A percentile compares a stretch with the other conserved stretches of the same genome.
Conservation (phyloP, 53 echinoderm and acorn worm species). For the Echinometra lucunter region DNA sequence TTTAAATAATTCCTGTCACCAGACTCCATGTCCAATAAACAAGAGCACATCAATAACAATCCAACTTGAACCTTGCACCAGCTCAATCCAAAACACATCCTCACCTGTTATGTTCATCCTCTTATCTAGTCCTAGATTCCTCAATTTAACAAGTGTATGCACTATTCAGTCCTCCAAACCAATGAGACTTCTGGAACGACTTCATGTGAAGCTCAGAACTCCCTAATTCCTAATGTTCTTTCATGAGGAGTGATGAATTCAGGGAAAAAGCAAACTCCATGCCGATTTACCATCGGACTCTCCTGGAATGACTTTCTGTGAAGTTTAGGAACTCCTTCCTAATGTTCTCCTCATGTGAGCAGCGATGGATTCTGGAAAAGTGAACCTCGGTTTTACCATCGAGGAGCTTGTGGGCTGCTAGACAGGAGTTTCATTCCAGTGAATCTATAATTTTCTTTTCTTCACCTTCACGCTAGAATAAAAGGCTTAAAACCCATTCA, state of each 20-base stretch:
- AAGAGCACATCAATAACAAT: constrained; percentile 4
- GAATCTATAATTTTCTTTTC: constrained; percentile 12
- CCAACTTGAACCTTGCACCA: background rate
- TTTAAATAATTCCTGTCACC: too few relatives aligned
- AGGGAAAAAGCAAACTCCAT: background rate
- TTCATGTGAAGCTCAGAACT: background rate
- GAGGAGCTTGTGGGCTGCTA: background rate
- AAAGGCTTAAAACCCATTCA: constrained; percentile 6
- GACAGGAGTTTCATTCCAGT: background rate
- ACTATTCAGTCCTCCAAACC: background rate
- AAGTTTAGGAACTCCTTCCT: background rate
- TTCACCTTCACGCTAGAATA: constrained; percentile 22
- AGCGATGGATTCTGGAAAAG: background rate
- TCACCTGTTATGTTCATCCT: background rate
- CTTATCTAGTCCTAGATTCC: background rate
- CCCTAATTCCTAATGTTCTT: constrained; percentile 1
- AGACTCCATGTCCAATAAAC: background rate
- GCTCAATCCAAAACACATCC: background rate
- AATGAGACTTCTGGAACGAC: too few relatives aligned
- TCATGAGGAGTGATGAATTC: background rate
- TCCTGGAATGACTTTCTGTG: background rate
- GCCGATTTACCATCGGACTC: background rate
- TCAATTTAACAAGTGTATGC: background rate
- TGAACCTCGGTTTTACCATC: background rate
- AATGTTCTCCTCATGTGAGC: background rate